A percentile compares a stretch with the other conserved stretches of the same genome.
Evolutionary conservation across 1,140 invertebrate genomes (phyloP).

Genomic region (Carcinoscorpius rotundicauda): DNA sequence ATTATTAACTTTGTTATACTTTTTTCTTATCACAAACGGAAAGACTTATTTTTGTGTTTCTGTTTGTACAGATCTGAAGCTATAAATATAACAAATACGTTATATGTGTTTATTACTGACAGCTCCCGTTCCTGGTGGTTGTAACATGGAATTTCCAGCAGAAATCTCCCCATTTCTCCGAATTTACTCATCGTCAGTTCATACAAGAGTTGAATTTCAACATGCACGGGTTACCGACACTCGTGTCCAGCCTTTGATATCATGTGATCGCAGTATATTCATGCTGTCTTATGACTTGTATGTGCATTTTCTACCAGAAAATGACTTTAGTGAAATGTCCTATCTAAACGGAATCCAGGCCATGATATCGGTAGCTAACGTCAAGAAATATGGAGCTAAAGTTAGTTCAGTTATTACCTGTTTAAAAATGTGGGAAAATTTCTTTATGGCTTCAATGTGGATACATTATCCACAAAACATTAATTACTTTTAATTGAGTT

Average conservation of each 20-base stretch:
- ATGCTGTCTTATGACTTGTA: constrained; percentile 44
- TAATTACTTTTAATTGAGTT: too few relatives aligned
- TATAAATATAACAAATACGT: too few relatives aligned
- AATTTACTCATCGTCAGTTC: constrained; percentile 36
- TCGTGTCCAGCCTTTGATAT: background rate
- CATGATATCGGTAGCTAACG: constrained; percentile 47
- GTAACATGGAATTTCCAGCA: constrained; percentile 54
- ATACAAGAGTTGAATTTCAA: constrained; percentile 45
- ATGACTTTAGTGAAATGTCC: constrained; percentile 39
- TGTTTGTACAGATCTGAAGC: too few relatives aligned
- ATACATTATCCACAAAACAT: too few relatives aligned
- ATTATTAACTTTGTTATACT: too few relatives aligned
- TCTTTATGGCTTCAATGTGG: too few relatives aligned
- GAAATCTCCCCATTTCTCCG: constrained; percentile 50
- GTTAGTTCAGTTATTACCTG: too few relatives aligned
- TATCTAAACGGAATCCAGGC: constrained; percentile 48
- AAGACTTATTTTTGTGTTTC: too few relatives aligned
- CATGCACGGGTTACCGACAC: constrained; percentile 35
- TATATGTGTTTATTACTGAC: too few relatives aligned
- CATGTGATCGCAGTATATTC: constrained; percentile 16
- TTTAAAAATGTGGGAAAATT: too few relatives aligned
- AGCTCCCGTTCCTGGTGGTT: constrained; percentile 65
- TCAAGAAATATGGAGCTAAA: constrained; percentile 25
- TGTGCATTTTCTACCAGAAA: constrained; percentile 44
- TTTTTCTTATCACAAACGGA: too few relatives aligned